These are phyloP conservation scores for Pedionomus torquatus DNA, from an alignment of 2,113 vertebrate species.

Conservation along the genomic window DNA sequence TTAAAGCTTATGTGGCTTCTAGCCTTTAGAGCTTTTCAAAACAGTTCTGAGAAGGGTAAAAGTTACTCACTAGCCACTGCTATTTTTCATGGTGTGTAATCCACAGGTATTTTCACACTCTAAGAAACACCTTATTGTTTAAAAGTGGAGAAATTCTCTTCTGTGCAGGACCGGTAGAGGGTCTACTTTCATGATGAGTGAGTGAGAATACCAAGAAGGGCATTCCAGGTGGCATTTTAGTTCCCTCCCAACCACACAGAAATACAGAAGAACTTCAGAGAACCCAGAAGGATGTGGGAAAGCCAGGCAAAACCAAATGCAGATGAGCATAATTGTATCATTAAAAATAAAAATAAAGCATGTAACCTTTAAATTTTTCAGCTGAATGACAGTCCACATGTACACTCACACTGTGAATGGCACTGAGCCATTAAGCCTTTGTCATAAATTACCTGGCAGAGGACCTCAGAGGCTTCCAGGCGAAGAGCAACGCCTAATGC, in stretches of 20 bases:
- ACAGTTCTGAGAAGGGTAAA: background rate
- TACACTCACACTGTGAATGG: background rate
- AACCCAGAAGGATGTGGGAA: background rate
- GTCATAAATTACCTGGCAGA: background rate
- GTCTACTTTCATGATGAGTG: background rate
- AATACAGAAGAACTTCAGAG: background rate
- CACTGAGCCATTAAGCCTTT: background rate
- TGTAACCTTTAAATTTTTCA: background rate
- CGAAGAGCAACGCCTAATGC: background rate
- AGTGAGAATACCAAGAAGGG: background rate
- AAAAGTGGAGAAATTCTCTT: background rate
- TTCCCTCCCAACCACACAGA: background rate
- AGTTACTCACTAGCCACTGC: background rate
- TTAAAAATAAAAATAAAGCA: background rate
- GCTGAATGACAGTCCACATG: background rate
- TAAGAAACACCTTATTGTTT: background rate
- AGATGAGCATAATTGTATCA: background rate
- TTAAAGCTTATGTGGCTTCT: background rate
- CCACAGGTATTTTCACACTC: background rate
- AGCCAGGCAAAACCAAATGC: background rate
- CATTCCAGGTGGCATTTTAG: background rate
- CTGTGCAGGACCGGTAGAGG: background rate
- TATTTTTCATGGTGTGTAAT: background rate
- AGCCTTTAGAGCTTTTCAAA: background rate
- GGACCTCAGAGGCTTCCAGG: background rate